Percentiles rank a stretch among this genome's conserved stretches.
phyloP scores from a whole-genome alignment of 2,888 invertebrate species.

The Theodoxus fluviatilis region DNA sequence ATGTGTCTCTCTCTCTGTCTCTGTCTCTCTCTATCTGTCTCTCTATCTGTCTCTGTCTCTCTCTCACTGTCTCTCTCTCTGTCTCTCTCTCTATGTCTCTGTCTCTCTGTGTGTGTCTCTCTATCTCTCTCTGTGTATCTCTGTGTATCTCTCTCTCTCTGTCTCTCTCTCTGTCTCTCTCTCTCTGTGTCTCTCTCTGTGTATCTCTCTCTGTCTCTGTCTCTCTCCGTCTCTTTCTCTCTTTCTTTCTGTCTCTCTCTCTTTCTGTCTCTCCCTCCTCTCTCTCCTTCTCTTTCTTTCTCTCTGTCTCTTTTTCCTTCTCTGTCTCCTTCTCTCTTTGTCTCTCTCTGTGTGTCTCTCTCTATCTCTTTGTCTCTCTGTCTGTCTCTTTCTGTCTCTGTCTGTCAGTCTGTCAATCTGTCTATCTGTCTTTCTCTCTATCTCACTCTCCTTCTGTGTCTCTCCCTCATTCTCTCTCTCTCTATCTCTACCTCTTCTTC shows the following conservation, averaged over 20 bases:
- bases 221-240: not conserved
- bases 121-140: not conserved
- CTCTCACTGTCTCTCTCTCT: not conserved
- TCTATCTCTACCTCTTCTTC: slow-evolving; percentile 22
- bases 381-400: slow-evolving; percentile 7
- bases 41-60: not conserved
- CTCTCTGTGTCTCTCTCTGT: slow-evolving; percentile 1
- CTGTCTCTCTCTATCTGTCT: not conserved
- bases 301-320: slow-evolving; percentile 9
- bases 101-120: not conserved
- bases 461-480: slow-evolving; percentile 23
- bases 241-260: not conserved
- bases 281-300: not conserved
- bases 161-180: slow-evolving; percentile 15
- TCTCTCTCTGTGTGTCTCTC: slow-evolving; percentile 15
- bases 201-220: not conserved
- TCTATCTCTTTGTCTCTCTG: slow-evolving; percentile 11
- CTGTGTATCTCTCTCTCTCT: slow-evolving; percentile 15
- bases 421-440: slow-evolving; percentile 2
- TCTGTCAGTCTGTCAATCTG: slow-evolving; percentile 21
- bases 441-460: slow-evolving; percentile 13
- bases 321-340: slow-evolving; percentile 21
- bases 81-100: not conserved
- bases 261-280: not conserved
- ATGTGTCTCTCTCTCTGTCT: not conserved